Evolutionary conservation across 2,113 vertebrate genomes (phyloP).

Genomic region (Pedionomus torquatus): DNA sequence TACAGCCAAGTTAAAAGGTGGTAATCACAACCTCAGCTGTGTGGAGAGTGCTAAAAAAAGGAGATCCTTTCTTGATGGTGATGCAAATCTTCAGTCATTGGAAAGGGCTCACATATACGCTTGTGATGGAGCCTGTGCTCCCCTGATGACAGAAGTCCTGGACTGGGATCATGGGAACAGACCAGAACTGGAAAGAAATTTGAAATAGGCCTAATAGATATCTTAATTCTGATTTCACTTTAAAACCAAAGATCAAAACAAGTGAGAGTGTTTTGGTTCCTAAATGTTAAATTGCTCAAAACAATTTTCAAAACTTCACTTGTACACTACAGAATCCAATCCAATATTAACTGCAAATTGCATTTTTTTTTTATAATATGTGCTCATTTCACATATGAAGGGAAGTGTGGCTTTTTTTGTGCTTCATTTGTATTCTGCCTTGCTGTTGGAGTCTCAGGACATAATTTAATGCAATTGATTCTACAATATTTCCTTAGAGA

Average conservation of each 20-base stretch:
- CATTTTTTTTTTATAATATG: background rate
- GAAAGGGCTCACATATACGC: background rate
- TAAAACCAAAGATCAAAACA: background rate
- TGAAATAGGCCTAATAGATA: background rate
- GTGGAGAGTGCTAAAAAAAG: background rate
- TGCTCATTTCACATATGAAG: background rate
- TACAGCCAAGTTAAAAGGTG: background rate
- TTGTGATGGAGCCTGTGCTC: background rate
- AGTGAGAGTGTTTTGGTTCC: background rate
- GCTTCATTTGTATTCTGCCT: background rate
- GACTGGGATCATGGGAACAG: background rate
- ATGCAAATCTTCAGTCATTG: background rate
- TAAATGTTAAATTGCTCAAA: background rate
- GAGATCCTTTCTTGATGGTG: background rate
- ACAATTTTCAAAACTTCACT: background rate
- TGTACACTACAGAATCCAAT: background rate
- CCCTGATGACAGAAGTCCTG: background rate
- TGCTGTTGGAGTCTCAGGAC: background rate
- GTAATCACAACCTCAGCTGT: background rate
- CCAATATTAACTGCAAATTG: background rate
- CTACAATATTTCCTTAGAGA: slow-evolving; percentile 29
- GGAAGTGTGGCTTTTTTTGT: background rate
- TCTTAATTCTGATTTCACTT: background rate
- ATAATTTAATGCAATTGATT: slow-evolving; percentile 1
- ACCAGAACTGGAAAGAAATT: background rate